Evolutionary conservation across 2,797 vertebrate species (phyloP), one percentile per base, ranked within the genome.

Genomic region (Sebastes diploproa): DNA sequence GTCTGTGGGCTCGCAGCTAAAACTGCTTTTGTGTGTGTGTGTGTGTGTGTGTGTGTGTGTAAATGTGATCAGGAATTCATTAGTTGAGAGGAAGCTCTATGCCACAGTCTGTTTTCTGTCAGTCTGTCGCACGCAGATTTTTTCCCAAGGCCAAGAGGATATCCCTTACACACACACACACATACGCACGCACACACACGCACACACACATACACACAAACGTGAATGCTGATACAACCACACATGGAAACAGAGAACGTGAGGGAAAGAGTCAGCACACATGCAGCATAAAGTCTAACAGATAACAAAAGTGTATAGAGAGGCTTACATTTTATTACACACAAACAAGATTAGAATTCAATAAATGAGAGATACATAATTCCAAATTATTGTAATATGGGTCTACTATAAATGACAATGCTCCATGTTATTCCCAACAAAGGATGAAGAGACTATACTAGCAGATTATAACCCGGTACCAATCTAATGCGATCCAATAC

Each of bases 81-180:
- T 91, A 91, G 87, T 73, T 72, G 77, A 88, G 86, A 91, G 89
- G 88, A 91, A 91, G 91, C 88, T 89, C 86, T 79, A 82, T 85
- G 79, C 82, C 38, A 78, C 63, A 88, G 90, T 92, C 91, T 93
- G 91, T 74, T 93, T 93, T 93, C 80, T 91, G 88, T 93, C 89
- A 91, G 86, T 85, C 88, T 91, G 82, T 89, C 78, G 77, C 77
- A 86, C 32, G 30, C 81, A 84, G 77, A 90, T 83, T 91, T 90
- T 90, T 88, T 87, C 82, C 85, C 89, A 93, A 93, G 91, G 89
- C 90, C 88, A 80, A 88, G 88, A 92, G 90, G 90, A 93, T 91
- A 93, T 91, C 90, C 89, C 89, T 88, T 89, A 88, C 82, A 82
- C 75, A 73, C 68, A 78, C 58, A 58, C 54, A 63, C 60, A 59